These are phyloP conservation scores for Balearica regulorum DNA, from an alignment of 2,797 vertebrate genomes.

Conservation along the genomic window DNA sequence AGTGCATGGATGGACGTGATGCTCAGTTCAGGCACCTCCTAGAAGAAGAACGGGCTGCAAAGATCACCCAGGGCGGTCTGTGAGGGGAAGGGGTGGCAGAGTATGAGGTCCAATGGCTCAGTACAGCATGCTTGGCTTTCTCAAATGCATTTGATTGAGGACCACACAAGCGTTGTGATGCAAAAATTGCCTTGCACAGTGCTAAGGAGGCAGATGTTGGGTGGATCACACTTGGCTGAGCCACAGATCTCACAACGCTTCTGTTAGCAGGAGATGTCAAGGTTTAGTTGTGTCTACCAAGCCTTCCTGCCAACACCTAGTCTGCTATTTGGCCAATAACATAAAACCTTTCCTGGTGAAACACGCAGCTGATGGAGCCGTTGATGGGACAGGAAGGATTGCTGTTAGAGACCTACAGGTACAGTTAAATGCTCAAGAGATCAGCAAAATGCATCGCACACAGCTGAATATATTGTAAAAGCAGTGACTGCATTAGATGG, in stretches of 20 bases:
- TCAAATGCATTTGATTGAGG: background rate
- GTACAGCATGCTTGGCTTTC: background rate
- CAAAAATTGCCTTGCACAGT: background rate
- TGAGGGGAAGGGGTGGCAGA: background rate
- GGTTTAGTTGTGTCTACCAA: background rate
- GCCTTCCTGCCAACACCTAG: background rate
- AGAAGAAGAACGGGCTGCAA: background rate
- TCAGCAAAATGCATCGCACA: background rate
- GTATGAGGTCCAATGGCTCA: rapidly evolving
- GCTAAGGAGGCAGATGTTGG: background rate
- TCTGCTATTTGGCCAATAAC: background rate
- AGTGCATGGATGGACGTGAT: rapidly evolving
- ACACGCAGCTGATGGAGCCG: background rate
- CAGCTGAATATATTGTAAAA: too few relatives aligned
- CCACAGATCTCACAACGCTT: background rate
- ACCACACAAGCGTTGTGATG: background rate
- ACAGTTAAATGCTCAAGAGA: background rate
- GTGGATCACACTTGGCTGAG: background rate
- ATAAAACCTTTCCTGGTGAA: background rate
- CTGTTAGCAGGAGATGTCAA: background rate
- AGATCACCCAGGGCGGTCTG: background rate
- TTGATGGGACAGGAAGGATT: background rate
- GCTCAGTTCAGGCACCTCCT: background rate
- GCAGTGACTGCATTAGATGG: background rate
- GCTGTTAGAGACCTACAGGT: background rate